These are phyloP conservation scores for Pseudorhiza aurosa DNA, from an alignment of 30 jellyfish, hydroid and myxozoan genomes.

Conservation along the genomic window DNA sequence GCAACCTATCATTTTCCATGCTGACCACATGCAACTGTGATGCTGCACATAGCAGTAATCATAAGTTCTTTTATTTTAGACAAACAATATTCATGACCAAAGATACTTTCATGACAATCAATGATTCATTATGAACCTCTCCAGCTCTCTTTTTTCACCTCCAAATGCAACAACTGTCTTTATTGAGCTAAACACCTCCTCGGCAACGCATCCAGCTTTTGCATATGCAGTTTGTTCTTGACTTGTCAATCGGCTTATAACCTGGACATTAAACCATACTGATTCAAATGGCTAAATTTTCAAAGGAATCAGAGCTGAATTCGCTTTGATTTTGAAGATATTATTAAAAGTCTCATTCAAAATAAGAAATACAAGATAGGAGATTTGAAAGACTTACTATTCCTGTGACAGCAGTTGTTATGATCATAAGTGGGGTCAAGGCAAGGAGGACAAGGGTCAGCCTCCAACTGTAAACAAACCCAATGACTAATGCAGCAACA, in stretches of 20 bases:
- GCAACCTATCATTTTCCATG: too few relatives aligned
- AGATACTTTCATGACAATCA: too few relatives aligned
- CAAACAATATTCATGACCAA: too few relatives aligned
- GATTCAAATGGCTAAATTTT: neutral
- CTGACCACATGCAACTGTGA: too few relatives aligned
- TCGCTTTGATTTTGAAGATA: neutral
- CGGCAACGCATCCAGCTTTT: slow-evolving; percentile 83
- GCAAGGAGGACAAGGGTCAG: slow-evolving; percentile 76
- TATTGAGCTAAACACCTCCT: slow-evolving; percentile 78
- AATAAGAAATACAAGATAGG: too few relatives aligned
- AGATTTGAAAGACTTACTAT: slow-evolving; percentile 32
- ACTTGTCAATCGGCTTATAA: slow-evolving; percentile 66
- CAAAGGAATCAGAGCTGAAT: neutral
- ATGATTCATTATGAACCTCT: too few relatives aligned
- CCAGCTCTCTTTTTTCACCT: slow-evolving; percentile 71
- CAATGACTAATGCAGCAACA: slow-evolving; percentile 64
- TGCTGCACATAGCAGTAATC: too few relatives aligned
- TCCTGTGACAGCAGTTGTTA: slow-evolving; percentile 72
- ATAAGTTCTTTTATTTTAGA: too few relatives aligned
- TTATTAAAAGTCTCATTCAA: neutral
- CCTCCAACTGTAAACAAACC: slow-evolving; percentile 81
- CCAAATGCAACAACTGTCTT: slow-evolving; percentile 90
- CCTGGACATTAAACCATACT: slow-evolving; percentile 14
- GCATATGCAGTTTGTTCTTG: slow-evolving; percentile 90
- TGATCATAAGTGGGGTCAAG: slow-evolving; percentile 60